Evolutionary conservation across 2,888 invertebrate species (phyloP), one percentile per base, ranked within the genome.

Genomic region (Monopis laevigella): DNA sequence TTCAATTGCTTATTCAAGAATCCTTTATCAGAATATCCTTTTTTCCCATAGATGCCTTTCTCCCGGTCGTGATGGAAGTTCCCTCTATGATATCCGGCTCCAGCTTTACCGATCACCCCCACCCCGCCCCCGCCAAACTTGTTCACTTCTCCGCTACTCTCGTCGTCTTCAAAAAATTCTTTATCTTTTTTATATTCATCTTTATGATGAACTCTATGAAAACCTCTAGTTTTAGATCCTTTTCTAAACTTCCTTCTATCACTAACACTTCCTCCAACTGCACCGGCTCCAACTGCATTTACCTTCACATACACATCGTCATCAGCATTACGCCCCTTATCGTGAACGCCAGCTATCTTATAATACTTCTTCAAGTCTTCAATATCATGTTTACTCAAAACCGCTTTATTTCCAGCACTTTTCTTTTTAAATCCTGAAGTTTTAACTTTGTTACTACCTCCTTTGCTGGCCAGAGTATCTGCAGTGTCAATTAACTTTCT

Each of bases 161-260:
- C 78, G 43, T 78, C 73, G 40, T 84, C 82, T 54, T 84, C 84
- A 51, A 82, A 85, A 60, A 84, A 84, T 43, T 80, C 65, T 52
- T 83, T 83, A 42, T 84, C 82, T 52, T 84, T 84, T 48, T 84
- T 82, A 53, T 83, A 86, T 54, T 86, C 85, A 49, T 86, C 84
- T 58, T 82, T 85, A 52, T 85, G 84, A 44, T 83, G 82, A 1
- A 84, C 74, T 48, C 73, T 77, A 50, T 84, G 84, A 54, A 78
- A 85, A 2, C 85, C 85, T 49, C 75, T 72, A 0, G 83, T 82
- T 54, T 84, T 84, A 12, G 77, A 77, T 0, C 84, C 84, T 53
- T 83, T 84, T 48, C 65, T 75, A 50, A 82, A 84, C 29, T 73
- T 82, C 17, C 69, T 71, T 30, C 73, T 73, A 50, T 74, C 70